Evolutionary conservation across 2,113 vertebrate species (phyloP).

Genomic region (Mormoops blainvillei): DNA sequence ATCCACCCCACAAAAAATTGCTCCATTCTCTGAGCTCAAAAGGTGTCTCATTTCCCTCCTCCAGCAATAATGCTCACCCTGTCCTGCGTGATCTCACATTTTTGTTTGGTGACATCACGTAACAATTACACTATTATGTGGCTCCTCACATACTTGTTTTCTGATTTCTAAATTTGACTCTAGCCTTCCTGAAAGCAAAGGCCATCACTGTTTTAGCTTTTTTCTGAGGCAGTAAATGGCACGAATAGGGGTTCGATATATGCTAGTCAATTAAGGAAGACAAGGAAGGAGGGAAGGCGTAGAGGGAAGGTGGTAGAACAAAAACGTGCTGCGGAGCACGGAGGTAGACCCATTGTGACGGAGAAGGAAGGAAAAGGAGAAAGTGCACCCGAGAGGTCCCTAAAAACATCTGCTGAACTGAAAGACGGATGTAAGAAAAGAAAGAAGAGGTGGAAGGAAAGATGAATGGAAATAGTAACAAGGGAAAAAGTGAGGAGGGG

Average conservation of each 20-base stretch:
- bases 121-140: neutral
- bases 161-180: neutral
- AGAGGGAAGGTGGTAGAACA: neutral
- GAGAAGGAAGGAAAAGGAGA: neutral
- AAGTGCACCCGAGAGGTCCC: neutral
- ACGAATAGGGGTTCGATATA: neutral
- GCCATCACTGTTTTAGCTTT: neutral
- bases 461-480: neutral
- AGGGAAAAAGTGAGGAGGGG: neutral
- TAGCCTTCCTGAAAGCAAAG: neutral
- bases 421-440: neutral
- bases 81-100: neutral
- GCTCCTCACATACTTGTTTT: neutral
- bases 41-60: neutral
- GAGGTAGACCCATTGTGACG: rapidly evolving
- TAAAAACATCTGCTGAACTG: neutral
- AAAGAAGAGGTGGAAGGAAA: neutral
- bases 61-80: neutral
- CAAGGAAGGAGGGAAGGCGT: neutral
- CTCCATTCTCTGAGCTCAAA: neutral
- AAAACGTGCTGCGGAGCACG: neutral
- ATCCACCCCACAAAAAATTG: neutral
- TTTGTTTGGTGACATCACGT: neutral
- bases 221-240: neutral
- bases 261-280: neutral